Conservation (phyloP, 2,888 invertebrate species). For the Hermodice carunculata region DNA sequence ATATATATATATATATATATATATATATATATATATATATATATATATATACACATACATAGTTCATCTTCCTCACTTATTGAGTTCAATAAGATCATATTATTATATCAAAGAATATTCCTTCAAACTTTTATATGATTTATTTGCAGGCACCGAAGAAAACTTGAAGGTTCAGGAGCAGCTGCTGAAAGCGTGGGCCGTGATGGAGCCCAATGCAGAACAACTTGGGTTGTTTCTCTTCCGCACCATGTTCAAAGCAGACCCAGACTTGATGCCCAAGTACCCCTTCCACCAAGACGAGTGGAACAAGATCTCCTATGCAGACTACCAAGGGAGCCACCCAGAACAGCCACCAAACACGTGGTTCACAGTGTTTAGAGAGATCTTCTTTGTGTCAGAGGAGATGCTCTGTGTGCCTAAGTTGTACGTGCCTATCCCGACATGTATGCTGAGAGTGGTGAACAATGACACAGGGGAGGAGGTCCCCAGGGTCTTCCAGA, state of each 20-base stretch:
- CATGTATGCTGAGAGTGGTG: conserved; percentile 67
- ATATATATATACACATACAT: background rate
- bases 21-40: background rate
- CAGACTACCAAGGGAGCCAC: conserved; percentile 65
- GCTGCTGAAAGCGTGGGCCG: conserved; percentile 62
- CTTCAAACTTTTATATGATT: too few species aligned
- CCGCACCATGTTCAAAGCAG: conserved; percentile 64
- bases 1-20: too few species aligned
- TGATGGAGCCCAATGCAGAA: conserved; percentile 61
- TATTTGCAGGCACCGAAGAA: conserved; percentile 57
- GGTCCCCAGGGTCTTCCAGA: conserved; percentile 67
- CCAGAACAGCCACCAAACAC: conserved; percentile 66
- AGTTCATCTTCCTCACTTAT: background rate
- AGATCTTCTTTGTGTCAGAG: conserved; percentile 64
- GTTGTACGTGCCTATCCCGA: conserved; percentile 62
- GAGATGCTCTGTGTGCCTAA: conserved; percentile 67
- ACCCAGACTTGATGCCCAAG: conserved; percentile 63
- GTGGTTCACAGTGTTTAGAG: conserved; percentile 70
- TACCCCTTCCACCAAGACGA: conserved; percentile 69
- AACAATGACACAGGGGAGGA: conserved; percentile 69
- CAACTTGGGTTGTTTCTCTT: conserved; percentile 61
- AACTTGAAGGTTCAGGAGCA: conserved; percentile 58
- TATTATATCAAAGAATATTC: too few species aligned
- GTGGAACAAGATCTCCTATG: conserved; percentile 69
- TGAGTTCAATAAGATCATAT: too few species aligned